phyloP scores from a whole-genome alignment of 2,888 invertebrate species.

The Sinodicranocentrus sp. region DNA sequence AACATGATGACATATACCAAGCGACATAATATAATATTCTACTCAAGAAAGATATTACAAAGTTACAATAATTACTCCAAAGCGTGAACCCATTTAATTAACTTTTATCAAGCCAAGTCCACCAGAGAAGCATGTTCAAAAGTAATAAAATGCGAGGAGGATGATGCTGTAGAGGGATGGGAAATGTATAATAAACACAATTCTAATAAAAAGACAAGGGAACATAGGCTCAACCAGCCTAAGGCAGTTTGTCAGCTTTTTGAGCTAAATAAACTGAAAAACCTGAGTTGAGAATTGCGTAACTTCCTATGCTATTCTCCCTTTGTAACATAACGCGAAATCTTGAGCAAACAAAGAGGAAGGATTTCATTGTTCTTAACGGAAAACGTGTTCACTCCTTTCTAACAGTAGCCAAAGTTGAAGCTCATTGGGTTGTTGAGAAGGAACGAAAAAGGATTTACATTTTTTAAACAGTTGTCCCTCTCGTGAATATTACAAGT shows the following conservation, averaged over 20 bases:
- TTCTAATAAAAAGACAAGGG: not conserved
- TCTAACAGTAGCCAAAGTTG: no score
- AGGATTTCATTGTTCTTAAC: slow-evolving; percentile 19
- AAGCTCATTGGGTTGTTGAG: no score
- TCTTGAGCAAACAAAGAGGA: not conserved
- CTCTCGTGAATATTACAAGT: no score
- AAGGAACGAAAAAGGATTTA: no score
- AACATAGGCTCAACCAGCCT: not conserved
- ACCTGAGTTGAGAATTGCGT: not conserved
- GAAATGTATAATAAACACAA: not conserved
- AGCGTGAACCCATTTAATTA: slow-evolving; percentile 17
- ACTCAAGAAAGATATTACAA: not conserved
- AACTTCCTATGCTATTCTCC: slow-evolving; percentile 12
- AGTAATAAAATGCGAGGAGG: slow-evolving; percentile 4
- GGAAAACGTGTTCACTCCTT: slow-evolving; percentile 18
- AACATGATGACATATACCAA: not conserved
- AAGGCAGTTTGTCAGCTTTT: not conserved
- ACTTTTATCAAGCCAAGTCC: slow-evolving; percentile 17
- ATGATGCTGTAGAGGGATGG: not conserved
- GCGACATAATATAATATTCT: not conserved
- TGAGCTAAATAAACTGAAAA: not conserved
- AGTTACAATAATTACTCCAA: not conserved
- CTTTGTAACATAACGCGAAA: not conserved
- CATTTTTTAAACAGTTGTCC: no score
- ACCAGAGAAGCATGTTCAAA: not conserved